Conservation (phyloP, 2,113 vertebrate species). For the Glaucidium brasilianum region DNA sequence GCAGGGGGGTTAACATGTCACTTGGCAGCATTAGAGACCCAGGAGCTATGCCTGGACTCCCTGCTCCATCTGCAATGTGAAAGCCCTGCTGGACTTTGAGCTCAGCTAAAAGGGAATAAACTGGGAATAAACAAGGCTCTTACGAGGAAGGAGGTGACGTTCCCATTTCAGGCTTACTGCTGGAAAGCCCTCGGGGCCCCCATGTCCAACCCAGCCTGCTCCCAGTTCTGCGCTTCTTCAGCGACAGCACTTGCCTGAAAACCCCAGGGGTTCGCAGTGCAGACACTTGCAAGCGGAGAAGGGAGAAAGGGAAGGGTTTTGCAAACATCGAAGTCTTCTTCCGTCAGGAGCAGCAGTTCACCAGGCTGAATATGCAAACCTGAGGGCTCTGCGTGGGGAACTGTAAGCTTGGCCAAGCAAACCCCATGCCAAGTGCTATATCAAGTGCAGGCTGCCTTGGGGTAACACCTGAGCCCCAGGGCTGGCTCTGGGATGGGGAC, state of each 20-base stretch:
- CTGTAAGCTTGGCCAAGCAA: background rate
- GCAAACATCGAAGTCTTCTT: background rate
- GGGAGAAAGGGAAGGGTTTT: background rate
- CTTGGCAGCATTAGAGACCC: background rate
- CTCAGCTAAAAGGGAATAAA: background rate
- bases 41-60: background rate
- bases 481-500: background rate
- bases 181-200: background rate
- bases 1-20: background rate
- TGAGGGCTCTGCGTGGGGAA: background rate
- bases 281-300: background rate
- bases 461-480: background rate
- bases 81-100: background rate
- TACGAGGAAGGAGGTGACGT: background rate
- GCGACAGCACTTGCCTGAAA: accelerated
- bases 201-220: background rate
- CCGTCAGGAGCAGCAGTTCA: background rate
- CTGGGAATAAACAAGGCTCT: background rate
- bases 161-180: background rate
- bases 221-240: background rate
- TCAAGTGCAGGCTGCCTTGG: background rate
- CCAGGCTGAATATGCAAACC: background rate
- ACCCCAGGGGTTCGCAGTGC: background rate
- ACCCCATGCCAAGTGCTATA: background rate
- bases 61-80: background rate